Evolutionary conservation across 1,140 invertebrate genomes (phyloP), one percentile per base, ranked within the genome.

Genomic region (Drosophila melanica): DNA sequence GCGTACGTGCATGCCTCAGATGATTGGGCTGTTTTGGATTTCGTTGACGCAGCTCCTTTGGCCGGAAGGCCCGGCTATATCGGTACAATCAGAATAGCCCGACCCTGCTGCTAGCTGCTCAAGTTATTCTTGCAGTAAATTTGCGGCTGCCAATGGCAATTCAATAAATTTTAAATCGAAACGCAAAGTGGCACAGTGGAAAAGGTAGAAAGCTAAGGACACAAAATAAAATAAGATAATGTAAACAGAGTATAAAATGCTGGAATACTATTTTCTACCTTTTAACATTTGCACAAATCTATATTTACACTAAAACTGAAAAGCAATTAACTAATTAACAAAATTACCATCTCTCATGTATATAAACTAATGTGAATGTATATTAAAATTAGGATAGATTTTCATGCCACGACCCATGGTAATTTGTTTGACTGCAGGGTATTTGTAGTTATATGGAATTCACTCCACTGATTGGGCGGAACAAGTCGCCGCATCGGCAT

Each of bases 91-190:
- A 47, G 30, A 18, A 54, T 55, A 48, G 63, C 30, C 51, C 33
- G 33, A 4, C 60, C 62, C 35, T 8, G 57, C 35, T 8, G 57
- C 45, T 37, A 59, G 45, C 53, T 75, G 57, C 39, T 69, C 79
- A 78, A 66, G 80, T 71, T 84, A 41, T 41, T 53, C 30, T 9
- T 18, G 53, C 39, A 27, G 44, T 66, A 73, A 72, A 73, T 62
- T 63, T 72, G 67, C 51, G 54, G 51, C 78, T 47, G 33, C 41
- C 45, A 45, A 70, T 57, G 75, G 57, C 42, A 48, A 76, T 68
- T 79, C 68, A 67, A 57, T 68, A 66, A 86, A 85, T 71, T 79
- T 67, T 54, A 67, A 85, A 87, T 71, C 69, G 53, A 44, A 23
- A 54, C 27, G 66, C n/a, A 63, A 74, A 63, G 54, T 76, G 59